Evolutionary conservation across 2,797 vertebrate species (phyloP).

Genomic region (Gorsachius magnificus): DNA sequence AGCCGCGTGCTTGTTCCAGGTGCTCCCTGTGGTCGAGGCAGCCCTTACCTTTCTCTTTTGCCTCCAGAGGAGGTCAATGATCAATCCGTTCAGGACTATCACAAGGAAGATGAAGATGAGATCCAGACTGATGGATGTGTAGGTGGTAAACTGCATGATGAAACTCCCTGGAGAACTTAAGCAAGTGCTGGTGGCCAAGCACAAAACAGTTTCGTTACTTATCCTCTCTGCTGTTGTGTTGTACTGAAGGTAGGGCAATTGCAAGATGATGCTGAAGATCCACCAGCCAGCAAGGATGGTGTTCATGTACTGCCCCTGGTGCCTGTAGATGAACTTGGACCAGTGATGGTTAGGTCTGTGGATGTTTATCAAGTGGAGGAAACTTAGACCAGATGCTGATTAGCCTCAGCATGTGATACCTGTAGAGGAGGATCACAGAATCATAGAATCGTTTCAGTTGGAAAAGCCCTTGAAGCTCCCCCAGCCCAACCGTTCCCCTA

Average conservation of each 20-base stretch:
- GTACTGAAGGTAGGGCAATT: conserved; percentile 4
- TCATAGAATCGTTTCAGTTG: no score
- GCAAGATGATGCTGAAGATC: conserved; percentile 2
- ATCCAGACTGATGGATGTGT: neutral
- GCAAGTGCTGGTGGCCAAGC: neutral
- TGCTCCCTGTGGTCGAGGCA: neutral
- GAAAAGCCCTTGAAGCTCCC: no score
- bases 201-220: neutral
- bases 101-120: neutral
- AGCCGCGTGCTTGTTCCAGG: neutral
- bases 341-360: neutral
- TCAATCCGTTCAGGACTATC: neutral
- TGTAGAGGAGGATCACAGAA: neutral
- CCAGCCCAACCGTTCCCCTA: no score
- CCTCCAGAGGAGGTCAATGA: neutral
- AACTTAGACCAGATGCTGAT: conserved; percentile 44
- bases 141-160: neutral
- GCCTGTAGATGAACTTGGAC: neutral
- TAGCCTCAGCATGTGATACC: neutral
- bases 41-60: conserved; percentile 6
- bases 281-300: neutral
- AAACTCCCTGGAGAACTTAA: neutral
- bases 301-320: neutral
- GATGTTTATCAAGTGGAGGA: conserved; percentile 48
- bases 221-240: neutral